A percentile compares a stretch with the other conserved stretches of the same genome.
Conservation (phyloP, 2,797 vertebrate genomes). For the Betta splendens region DNA sequence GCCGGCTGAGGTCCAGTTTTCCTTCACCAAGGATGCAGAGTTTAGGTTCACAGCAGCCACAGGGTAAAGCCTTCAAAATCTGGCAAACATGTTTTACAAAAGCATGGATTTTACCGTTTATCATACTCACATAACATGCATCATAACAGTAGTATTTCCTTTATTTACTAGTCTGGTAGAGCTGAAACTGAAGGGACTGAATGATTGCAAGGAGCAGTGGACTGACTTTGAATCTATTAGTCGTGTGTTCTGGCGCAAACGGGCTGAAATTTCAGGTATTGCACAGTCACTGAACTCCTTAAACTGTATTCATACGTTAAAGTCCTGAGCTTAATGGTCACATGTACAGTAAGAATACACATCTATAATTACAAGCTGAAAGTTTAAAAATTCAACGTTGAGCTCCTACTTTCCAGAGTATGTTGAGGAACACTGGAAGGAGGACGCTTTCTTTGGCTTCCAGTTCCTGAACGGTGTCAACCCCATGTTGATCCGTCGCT, state of each 20-base stretch:
- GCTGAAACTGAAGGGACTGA: slow-evolving; percentile 46
- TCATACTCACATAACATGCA: neutral
- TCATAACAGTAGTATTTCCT: neutral
- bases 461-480: slow-evolving; percentile 74
- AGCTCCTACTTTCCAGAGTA: slow-evolving; percentile 52
- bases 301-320: neutral
- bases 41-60: slow-evolving; percentile 15
- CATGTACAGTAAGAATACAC: no score
- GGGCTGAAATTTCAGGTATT: slow-evolving; percentile 42
- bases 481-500: no score
- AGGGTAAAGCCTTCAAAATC: slow-evolving; percentile 43
- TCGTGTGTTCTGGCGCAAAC: slow-evolving; percentile 50
- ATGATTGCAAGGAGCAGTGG: slow-evolving; percentile 19
- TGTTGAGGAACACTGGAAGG: slow-evolving; percentile 63
- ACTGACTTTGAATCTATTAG: slow-evolving; percentile 23
- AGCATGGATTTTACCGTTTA: no score
- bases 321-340: no score
- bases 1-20: slow-evolving; percentile 62
- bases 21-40: slow-evolving; percentile 56
- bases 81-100: no score
- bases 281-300: no score
- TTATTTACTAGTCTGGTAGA: slow-evolving; percentile 44
- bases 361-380: neutral
- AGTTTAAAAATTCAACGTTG: neutral
- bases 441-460: slow-evolving; percentile 70